Base-by-base conservation (phyloP, 2,888 invertebrate species). In the Melangyna quadrimaculata region DNA sequence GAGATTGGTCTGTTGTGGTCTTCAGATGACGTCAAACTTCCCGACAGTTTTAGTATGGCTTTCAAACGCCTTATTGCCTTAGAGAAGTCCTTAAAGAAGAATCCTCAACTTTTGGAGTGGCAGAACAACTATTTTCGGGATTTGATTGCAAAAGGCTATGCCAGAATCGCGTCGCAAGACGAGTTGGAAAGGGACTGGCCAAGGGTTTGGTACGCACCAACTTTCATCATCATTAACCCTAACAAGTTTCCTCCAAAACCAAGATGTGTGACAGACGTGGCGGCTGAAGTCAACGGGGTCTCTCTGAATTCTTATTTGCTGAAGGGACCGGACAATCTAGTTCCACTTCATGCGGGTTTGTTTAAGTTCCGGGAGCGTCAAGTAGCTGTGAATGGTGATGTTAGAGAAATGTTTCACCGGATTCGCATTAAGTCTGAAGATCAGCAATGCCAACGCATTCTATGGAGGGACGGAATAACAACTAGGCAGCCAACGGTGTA, bases 131-230 rank as follows among this genome's bases (percentile, higher is more conserved):
- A 83, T n/a, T 80, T 87, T 55, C 32, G 53, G 0, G 71, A 70
- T 10, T 77, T 82, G 65, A n/a, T 84, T 2, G 22, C 43, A 2
- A 84, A 82, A 19, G 59, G 81, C 6, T 87, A 87, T 45, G 77
- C 84, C 10, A 48, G 81, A 45, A 80, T 81, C 29, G 63, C 83
- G 29, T 61, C 72, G 32, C 24, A 70, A 1, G 73, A 67, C 2
- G 81, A 87, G n/a, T 32, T 71, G 12, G 12, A 65, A 48, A 67
- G 51, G 35, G 51, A 35, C 2, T 53, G 78, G 37, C 27, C 74
- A 4, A 78, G 77, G 48, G 87, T 79, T 1, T 89, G 88, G 89
- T 89, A 89, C 65, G 51, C 89, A 3, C 89, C 89, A 3, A 88
- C 88, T 32, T 89, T 83, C 17, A 59, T 63, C 3, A 72, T 77